Evolutionary conservation across 2,113 vertebrate species (phyloP), one percentile per base, ranked within the genome.

Genomic region (Chaetops frenatus): DNA sequence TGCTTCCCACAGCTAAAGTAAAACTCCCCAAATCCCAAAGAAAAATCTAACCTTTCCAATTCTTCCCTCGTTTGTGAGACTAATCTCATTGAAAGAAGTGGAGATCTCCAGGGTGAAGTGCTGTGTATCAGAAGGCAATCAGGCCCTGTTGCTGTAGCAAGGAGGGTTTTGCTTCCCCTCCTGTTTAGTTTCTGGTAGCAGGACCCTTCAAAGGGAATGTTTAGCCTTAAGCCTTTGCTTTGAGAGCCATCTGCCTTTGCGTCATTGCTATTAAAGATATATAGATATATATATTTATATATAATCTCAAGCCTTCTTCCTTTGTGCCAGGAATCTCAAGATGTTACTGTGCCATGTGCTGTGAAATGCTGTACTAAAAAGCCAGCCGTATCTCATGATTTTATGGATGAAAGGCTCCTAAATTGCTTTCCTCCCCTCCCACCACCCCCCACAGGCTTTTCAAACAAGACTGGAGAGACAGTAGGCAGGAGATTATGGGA

Each of bases 291-390:
- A 95, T 40, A 80, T 96, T 74, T 93, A 72, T 94, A 95, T 51
- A 89, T 97, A 93, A 96, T 96, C 96, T 97, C 91, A 90, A 95
- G 83, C 67, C 80, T 97, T 93, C 48, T 88, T 90, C 93, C 92
- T 92, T 95, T 97, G 92, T 96, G 94, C 95, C 97, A 97, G 92
- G 92, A 97, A 97, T 97, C 97, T 98, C 97, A 97, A 97, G 97
- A 97, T 97, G 96, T 97, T 98, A 97, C 96, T 90, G 95, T 97
- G 96, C 96, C 97, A 98, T 98, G 97, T 98, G 97, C 96, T 95
- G 96, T 96, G 97, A 98, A 97, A 97, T 96, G 96, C 97, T 97
- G 95, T 90, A 86, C 96, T 96, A 92, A 97, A 97, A 97, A 97
- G 92, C 96, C 95, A 94, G 95, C 85, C 94, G 44, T 91, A 87